Base-by-base conservation (phyloP, 92 coral and sea anemone species). In the Phenganax stokvisi region DNA sequence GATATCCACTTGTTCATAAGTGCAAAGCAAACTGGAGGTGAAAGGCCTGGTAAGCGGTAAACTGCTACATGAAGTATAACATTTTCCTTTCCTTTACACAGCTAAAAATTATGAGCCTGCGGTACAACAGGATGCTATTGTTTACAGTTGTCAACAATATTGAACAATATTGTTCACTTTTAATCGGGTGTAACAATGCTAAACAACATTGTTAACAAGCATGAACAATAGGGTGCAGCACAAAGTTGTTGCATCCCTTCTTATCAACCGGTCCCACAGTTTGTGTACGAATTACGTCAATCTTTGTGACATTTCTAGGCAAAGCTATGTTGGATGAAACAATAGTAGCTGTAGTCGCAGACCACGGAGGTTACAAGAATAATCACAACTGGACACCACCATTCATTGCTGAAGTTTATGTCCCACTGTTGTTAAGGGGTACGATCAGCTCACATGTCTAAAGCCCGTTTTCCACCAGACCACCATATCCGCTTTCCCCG, bases 1-100 rank as follows among this genome's bases (percentile, higher is more conserved):
- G 98, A 94, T 84, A 90, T 94, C 51, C 85, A 90, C 56, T 82
- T 92, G 81, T 94, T 94, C 76, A 83, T 94, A 74, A 90, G 97
- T 82, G 76, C 70, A 80, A 92, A 88, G 61, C 91, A 89, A 71
- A 94, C 98, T n/a, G 98, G 98, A 77, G 84, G 90, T 10, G 97
- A 94, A 71, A 85, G 93, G 69, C 98, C 98, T 44, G 96, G 98
- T 94, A 79, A 56, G 58, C 13, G 60, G 13, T 16, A 72, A 64
- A 37, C 65, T 59, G 27, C 27, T 59, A 59, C 27, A 59, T 59
- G 3, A 13, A 13, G 65, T 59, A 59, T 7, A 1, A 59, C 27
- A 13, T 59, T 59, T 25, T 59, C 16, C 27, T 59, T 59, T 13
- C 16, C 65, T 59, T 59, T 59, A 20, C 25, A 20, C 25, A 20